Evolutionary conservation across 2,113 vertebrate genomes (phyloP), one percentile per base, ranked within the genome.

Genomic region (Periophthalmodon schlosseri): DNA sequence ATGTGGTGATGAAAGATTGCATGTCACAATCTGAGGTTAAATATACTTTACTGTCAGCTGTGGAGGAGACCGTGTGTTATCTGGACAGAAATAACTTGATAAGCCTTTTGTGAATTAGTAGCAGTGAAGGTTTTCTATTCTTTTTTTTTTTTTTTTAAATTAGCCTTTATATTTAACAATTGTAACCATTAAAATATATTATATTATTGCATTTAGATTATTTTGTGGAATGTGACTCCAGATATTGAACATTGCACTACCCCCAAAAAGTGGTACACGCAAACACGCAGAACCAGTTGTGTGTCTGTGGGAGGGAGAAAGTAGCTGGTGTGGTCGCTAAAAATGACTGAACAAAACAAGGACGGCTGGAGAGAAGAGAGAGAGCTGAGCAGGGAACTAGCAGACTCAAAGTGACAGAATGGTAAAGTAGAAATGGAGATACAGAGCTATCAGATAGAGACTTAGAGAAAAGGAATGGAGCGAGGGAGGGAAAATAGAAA

Each of bases 361-460:
- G 76, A 78, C 60, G 49, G 56, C 21, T 69, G 58, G 11, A 33
- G 57, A 64, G 63, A 66, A 18, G 69, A 69, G 69, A 75, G 61
- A 73, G 61, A 60, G 44, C 18, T 74, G 65, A 76, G 66, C 24
- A 77, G 70, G 21, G 23, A 52, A 66, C 69, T 78, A 61, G 12
- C 69, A 67, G 74, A 83, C 61, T 79, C 73, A 81, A 79, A 68
- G 73, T 73, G 76, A 75, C 74, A 73, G 72, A 75, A 63, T 68
- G 57, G 79, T 70, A 57, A 39, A 82, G 73, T 66, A 82, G 65
- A 75, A 70, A 77, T 74, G 69, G 74, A 79, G 70, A 72, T 82
- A 73, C 47, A 75, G 44, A 78, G 74, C 23, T 46, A 76, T 79
- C 47, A 69, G 66, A 78, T 73, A 76, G 10, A 74, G 76, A 73